Evolutionary conservation across 1,140 invertebrate species (phyloP).

Genomic region (Neodiprion pinetum): DNA sequence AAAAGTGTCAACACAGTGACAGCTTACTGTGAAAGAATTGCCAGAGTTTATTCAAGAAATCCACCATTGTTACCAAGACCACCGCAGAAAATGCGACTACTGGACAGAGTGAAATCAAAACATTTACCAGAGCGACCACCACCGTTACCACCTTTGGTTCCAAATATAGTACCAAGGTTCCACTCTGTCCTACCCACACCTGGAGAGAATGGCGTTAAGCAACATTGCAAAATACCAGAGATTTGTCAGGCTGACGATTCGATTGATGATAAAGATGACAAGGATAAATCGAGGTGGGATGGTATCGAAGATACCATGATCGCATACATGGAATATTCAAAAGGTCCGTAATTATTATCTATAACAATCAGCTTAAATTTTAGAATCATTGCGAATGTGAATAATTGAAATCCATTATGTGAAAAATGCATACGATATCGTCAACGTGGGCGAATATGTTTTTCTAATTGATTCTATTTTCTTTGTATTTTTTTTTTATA

Average conservation of each 20-base stretch:
- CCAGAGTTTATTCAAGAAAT: constrained; percentile 50
- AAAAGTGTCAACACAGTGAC: constrained; percentile 56
- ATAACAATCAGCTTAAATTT: not conserved
- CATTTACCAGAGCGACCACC: constrained; percentile 42
- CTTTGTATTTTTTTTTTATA: constrained; percentile 30
- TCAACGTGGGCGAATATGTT: not conserved
- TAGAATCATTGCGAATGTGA: not conserved
- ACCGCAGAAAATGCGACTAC: constrained; percentile 50
- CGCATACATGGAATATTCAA: constrained; percentile 56
- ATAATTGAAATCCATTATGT: not conserved
- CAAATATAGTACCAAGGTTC: constrained; percentile 43
- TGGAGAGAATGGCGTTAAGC: constrained; percentile 52
- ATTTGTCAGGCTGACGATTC: constrained; percentile 35
- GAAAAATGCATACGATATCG: constrained; percentile 13
- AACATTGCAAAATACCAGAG: constrained; percentile 45
- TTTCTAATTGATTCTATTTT: not conserved
- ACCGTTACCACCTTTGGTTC: constrained; percentile 50
- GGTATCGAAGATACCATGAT: constrained; percentile 56
- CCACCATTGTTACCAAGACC: constrained; percentile 46
- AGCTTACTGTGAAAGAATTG: constrained; percentile 56
- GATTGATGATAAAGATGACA: constrained; percentile 29
- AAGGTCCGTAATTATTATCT: constrained; percentile 42
- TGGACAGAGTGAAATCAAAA: constrained; percentile 49
- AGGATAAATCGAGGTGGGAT: constrained; percentile 47
- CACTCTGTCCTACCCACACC: constrained; percentile 45